phyloP scores from a whole-genome alignment of 1,140 invertebrate species.

The Eufriesea mexicana region DNA sequence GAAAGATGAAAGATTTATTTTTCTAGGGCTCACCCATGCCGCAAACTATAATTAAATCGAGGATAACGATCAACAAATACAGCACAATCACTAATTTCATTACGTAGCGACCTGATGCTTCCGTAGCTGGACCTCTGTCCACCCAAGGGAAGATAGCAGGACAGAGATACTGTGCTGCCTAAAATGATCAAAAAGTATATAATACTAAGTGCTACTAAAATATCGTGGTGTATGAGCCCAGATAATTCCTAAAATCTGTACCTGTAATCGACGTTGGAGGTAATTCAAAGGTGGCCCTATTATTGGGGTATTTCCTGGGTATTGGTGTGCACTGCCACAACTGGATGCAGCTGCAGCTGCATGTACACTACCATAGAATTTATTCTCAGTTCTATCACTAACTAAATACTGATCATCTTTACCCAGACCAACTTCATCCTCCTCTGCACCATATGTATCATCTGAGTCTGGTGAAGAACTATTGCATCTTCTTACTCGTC shows the following conservation, averaged over 20 bases:
- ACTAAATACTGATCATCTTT: conserved; percentile 93
- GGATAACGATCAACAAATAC: conserved; percentile 90
- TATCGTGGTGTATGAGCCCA: not conserved
- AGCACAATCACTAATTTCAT: conserved; percentile 93
- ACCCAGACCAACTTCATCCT: conserved; percentile 87
- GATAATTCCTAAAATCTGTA: conserved; percentile 34
- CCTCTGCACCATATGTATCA: conserved; percentile 90
- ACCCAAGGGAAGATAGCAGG: conserved; percentile 94
- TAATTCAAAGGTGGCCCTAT: conserved; percentile 80
- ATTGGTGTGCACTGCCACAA: conserved; percentile 79
- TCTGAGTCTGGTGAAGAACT: conserved; percentile 92
- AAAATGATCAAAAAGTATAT: conserved; percentile 20
- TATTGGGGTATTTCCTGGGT: conserved; percentile 78
- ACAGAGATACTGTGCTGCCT: conserved; percentile 90
- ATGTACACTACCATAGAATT: conserved; percentile 89
- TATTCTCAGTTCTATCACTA: conserved; percentile 91
- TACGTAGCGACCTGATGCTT: conserved; percentile 91
- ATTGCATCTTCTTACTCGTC: conserved; percentile 86
- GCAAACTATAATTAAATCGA: conserved; percentile 92
- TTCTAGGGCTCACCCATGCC: conserved; percentile 84
- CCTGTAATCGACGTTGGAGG: conserved; percentile 78
- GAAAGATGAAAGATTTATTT: not conserved
- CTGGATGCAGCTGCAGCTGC: conserved; percentile 77
- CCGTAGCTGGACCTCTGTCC: conserved; percentile 92
- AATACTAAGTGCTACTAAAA: not conserved